Base-by-base conservation (phyloP, 2,888 invertebrate species). In the Panzeria rudis region DNA sequence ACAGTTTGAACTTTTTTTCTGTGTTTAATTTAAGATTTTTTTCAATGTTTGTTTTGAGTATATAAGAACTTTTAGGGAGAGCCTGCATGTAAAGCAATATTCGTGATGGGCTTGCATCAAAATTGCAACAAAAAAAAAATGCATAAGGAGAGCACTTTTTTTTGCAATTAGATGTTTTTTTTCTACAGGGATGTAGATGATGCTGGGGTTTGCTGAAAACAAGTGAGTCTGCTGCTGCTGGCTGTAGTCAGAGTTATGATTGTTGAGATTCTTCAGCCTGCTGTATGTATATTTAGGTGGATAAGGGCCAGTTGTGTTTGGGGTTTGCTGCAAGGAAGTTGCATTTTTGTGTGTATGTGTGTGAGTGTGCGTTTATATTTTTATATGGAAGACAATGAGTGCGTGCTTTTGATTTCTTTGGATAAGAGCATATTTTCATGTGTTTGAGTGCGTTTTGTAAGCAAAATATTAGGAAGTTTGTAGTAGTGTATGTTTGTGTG, bases 71-170 rank as follows among this genome's bases (percentile, higher is more conserved):
- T 50, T 66, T 66, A 66, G 66, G 80, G 56, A 80, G 80, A 80
- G 66, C 59, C n/a, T 73, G 66, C 66, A 76, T 64, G 77, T 76
- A 68, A 61, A 38, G 17, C 44, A 62, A 82, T 15, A 23, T 72
- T 17, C 17, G 17, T 52, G 41, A 25, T 47, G 62, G 52, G 64
- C 56, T 68, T 25, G 4, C 20, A n/a, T n/a, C 32, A 23, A 29
- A 50, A 11, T 32, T 54, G n/a, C 32, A 5, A 32, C 32, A 7
- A 38, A 38, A 38, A 71, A 38, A 71, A 69, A 38, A 20, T 80
- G 68, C 41, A 44, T 69, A 62, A 73, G 56, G 72, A 72, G 76
- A 77, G 62, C 29, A 17, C 86, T 89, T 76, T 80, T 76, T 50
- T 68, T 20, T 61, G 38, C 20, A 76, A 61, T 75, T 68, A 62